phyloP scores from a whole-genome alignment of 2,888 invertebrate genomes.

The Apoda limacodes region DNA sequence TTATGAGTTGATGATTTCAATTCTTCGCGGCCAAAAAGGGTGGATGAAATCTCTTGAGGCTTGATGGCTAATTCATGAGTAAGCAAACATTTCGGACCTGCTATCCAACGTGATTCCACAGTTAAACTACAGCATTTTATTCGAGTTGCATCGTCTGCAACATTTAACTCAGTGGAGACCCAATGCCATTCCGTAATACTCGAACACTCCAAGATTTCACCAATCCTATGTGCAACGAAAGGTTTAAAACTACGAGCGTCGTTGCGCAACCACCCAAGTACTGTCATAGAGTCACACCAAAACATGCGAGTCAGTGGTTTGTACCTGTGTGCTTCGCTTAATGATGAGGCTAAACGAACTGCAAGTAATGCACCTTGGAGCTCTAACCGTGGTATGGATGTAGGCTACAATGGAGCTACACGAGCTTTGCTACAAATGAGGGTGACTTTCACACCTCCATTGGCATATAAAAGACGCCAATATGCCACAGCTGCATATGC shows the following conservation, averaged over 20 bases:
- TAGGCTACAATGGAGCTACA: slow-evolving; percentile 6
- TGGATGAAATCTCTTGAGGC: neutral
- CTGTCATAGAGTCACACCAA: slow-evolving; percentile 15
- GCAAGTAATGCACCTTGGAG: slow-evolving; percentile 10
- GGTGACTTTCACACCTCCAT: neutral
- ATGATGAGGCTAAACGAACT: slow-evolving; percentile 1
- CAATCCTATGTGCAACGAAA: slow-evolving; percentile 15
- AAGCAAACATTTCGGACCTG: neutral
- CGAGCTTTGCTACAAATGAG: slow-evolving; percentile 9
- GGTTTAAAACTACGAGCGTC: slow-evolving; percentile 7
- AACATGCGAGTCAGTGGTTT: slow-evolving; percentile 1
- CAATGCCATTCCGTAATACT: neutral
- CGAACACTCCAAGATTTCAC: slow-evolving; percentile 8
- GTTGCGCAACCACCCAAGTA: slow-evolving; percentile 12
- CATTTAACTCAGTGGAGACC: neutral
- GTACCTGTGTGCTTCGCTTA: slow-evolving; percentile 6
- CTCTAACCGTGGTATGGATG: slow-evolving; percentile 9
- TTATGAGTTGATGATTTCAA: neutral
- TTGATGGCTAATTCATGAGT: neutral
- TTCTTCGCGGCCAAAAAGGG: neutral
- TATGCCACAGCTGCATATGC: slow-evolving; percentile 10
- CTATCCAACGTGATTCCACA: neutral
- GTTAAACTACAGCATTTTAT: neutral
- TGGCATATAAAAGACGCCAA: neutral
- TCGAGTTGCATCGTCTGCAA: neutral